Conservation (phyloP, 1,140 invertebrate species). For the Formica selysi region DNA sequence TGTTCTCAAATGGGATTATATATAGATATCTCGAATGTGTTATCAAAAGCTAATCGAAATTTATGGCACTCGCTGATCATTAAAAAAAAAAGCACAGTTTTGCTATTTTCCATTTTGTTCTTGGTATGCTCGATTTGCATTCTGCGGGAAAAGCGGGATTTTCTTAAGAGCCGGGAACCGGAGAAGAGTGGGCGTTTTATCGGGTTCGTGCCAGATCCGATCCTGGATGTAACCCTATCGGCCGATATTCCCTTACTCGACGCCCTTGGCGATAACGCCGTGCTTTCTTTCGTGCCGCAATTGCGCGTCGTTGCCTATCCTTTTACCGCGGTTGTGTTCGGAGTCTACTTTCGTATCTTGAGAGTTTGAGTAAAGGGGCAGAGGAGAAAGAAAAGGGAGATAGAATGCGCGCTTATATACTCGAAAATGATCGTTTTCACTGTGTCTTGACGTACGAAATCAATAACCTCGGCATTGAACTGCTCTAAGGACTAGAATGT, state of each 20-base stretch:
- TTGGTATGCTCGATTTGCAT: slow-evolving; percentile 25
- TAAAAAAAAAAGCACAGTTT: not conserved
- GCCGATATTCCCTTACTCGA: slow-evolving; percentile 54
- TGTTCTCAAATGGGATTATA: no score
- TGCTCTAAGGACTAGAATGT: not conserved
- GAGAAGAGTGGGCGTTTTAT: not conserved
- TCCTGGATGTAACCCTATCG: slow-evolving; percentile 53
- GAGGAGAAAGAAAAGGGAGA: not conserved
- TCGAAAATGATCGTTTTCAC: slow-evolving; percentile 9
- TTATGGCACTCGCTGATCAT: not conserved
- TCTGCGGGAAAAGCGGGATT: slow-evolving; percentile 16
- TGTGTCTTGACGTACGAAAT: not conserved
- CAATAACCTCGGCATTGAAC: slow-evolving; percentile 1
- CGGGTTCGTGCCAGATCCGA: slow-evolving; percentile 29
- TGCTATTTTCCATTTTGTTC: slow-evolving; percentile 6
- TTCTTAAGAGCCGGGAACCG: not conserved
- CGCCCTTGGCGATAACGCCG: slow-evolving; percentile 43
- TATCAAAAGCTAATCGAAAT: slow-evolving; percentile 7
- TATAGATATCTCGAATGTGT: not conserved
- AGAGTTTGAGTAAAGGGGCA: not conserved
- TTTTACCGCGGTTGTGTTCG: slow-evolving; percentile 33
- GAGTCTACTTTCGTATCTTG: slow-evolving; percentile 45
- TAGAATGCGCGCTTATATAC: not conserved
- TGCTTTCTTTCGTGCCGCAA: slow-evolving; percentile 56
- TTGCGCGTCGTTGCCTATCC: slow-evolving; percentile 44